phyloP scores from a whole-genome alignment of 2,888 invertebrate species.

The Archaeoteleia sp. region DNA sequence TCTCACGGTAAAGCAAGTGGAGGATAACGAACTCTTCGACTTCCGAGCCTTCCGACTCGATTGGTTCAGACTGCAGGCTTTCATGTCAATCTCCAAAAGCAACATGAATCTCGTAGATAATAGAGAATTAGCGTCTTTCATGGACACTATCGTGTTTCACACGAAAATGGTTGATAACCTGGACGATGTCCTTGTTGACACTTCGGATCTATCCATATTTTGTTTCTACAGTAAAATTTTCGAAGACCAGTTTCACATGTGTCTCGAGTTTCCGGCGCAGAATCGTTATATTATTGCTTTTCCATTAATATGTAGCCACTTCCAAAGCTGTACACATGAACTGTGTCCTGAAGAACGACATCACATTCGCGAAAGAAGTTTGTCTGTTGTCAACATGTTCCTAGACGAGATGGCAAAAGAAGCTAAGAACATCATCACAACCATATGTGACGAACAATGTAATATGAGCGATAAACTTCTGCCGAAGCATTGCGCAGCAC shows the following conservation, averaged over 20 bases:
- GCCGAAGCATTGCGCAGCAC: constrained; percentile 95
- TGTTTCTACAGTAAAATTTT: constrained; percentile 98
- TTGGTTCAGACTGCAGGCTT: constrained; percentile 98
- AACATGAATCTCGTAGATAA: constrained; percentile 87
- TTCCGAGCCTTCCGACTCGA: constrained; percentile 96
- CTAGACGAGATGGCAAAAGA: constrained; percentile 99
- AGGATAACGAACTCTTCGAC: constrained; percentile 96
- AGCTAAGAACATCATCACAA: constrained; percentile 98
- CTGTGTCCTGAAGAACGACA: constrained; percentile 98
- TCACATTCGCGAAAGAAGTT: constrained; percentile 94
- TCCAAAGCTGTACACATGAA: constrained; percentile 98
- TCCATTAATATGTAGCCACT: constrained; percentile 97
- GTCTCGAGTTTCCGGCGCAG: constrained; percentile 98
- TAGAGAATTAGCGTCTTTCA: constrained; percentile 89
- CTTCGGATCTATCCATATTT: constrained; percentile 97
- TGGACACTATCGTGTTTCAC: constrained; percentile 97
- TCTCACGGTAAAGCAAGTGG: constrained; percentile 94
- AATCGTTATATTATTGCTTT: constrained; percentile 98
- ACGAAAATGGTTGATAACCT: constrained; percentile 98
- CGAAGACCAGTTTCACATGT: constrained; percentile 99
- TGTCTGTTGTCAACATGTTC: constrained; percentile 97
- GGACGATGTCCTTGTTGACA: constrained; percentile 97
- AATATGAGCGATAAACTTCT: constrained; percentile 95
- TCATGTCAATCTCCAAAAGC: constrained; percentile 90
- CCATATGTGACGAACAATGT: constrained; percentile 98